Percentiles rank a stretch among this genome's conserved stretches.
Conservation (phyloP, 2,888 invertebrate species). For the Lycophotia porphyrea region DNA sequence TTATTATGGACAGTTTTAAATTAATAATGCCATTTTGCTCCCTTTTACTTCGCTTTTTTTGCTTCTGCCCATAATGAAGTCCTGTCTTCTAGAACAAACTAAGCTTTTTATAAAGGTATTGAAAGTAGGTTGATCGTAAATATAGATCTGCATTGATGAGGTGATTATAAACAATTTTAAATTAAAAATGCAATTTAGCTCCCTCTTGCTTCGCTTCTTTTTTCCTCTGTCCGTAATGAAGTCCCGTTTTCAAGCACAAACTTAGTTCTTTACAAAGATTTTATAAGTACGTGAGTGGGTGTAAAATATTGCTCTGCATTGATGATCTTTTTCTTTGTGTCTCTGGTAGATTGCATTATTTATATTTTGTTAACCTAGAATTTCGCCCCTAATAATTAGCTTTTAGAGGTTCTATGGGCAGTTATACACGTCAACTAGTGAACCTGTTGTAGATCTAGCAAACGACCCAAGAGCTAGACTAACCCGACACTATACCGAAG, state of each 20-base stretch:
- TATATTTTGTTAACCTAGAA: background rate
- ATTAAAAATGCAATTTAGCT: slow-evolving; percentile 9
- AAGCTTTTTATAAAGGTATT: background rate
- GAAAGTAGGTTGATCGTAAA: background rate
- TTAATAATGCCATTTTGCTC: slow-evolving; percentile 6
- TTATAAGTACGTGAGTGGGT: background rate
- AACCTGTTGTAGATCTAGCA: too few species aligned
- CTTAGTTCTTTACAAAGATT: slow-evolving; percentile 2
- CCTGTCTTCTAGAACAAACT: background rate
- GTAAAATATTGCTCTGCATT: background rate
- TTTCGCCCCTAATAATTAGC: too few species aligned
- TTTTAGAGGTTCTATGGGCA: too few species aligned
- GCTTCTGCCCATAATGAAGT: background rate
- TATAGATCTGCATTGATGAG: background rate
- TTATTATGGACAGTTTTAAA: background rate
- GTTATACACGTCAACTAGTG: too few species aligned
- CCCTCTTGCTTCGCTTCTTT: background rate
- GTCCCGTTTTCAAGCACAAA: background rate
- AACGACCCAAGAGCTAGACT: too few species aligned
- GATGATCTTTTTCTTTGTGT: background rate
- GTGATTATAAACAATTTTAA: background rate
- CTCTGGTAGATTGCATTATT: background rate
- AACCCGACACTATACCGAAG: too few species aligned
- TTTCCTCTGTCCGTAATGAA: background rate
- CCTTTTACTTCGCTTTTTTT: background rate